phyloP scores from a whole-genome alignment of 2,113 vertebrate species.

The Pterocles burchelli region DNA sequence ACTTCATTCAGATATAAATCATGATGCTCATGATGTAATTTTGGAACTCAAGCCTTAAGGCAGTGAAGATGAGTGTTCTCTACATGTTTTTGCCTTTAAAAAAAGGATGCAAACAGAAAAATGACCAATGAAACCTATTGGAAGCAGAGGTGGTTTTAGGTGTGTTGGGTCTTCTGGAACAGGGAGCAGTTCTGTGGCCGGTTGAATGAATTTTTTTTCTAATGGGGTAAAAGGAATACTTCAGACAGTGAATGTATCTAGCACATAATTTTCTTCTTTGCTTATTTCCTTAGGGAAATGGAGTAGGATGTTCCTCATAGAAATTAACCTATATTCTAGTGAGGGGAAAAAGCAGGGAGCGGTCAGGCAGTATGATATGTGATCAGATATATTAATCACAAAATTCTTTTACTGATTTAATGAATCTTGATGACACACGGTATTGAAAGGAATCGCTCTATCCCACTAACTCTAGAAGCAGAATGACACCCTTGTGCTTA shows the following conservation, averaged over 20 bases:
- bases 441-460: background rate
- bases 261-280: background rate
- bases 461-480: rapidly evolving
- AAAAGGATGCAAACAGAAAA: background rate
- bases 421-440: background rate
- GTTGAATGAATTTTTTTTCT: background rate
- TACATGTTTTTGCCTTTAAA: background rate
- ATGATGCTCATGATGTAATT: background rate
- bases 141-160: rapidly evolving
- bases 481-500: background rate
- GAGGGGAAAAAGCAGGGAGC: background rate
- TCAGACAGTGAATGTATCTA: background rate
- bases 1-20: background rate
- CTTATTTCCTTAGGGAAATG: background rate
- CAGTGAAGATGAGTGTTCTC: background rate
- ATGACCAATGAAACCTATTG: background rate
- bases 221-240: background rate
- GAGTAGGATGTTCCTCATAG: background rate
- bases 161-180: background rate
- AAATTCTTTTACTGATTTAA: background rate
- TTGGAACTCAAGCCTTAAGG: background rate
- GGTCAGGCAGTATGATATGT: background rate
- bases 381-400: background rate
- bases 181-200: background rate
- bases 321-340: background rate